phyloP scores from a whole-genome alignment of 2,888 invertebrate genomes.

The Patella ulyssiponensis region DNA sequence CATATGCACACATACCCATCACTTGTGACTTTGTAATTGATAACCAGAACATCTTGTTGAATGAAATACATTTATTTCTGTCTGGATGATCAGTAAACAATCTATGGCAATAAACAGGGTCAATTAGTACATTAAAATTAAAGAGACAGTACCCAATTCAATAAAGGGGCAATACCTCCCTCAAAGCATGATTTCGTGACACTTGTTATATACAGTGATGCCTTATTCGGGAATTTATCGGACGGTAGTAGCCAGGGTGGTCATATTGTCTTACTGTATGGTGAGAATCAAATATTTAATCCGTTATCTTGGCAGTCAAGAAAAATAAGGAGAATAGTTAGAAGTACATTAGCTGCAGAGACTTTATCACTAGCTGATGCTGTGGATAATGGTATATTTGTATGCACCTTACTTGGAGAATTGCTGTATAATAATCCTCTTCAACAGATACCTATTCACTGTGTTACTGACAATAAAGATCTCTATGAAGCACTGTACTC shows the following conservation, averaged over 20 bases:
- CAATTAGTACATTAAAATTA: too few relatives aligned
- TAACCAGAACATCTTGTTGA: too few relatives aligned
- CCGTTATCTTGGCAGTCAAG: neutral
- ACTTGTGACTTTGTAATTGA: too few relatives aligned
- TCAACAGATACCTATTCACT: neutral
- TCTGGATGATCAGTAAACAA: too few relatives aligned
- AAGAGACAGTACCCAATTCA: too few relatives aligned
- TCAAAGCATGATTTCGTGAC: too few relatives aligned
- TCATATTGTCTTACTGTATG: neutral
- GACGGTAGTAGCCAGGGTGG: conserved; percentile 8
- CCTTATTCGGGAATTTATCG: conserved; percentile 2
- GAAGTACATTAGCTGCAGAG: neutral
- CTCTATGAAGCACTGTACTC: neutral
- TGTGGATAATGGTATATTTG: conserved; percentile 1
- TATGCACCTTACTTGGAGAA: neutral
- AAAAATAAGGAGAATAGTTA: neutral
- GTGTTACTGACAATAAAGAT: neutral
- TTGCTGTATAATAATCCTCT: neutral
- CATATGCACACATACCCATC: too few relatives aligned
- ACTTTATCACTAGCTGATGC: conserved; percentile 1
- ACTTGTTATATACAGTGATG: conserved; percentile 13
- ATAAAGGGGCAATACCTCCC: too few relatives aligned
- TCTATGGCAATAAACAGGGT: too few relatives aligned
- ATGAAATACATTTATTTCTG: too few relatives aligned
- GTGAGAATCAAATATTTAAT: neutral